Evolutionary conservation across 2,113 vertebrate species (phyloP).

Genomic region (Carassius gibelio): DNA sequence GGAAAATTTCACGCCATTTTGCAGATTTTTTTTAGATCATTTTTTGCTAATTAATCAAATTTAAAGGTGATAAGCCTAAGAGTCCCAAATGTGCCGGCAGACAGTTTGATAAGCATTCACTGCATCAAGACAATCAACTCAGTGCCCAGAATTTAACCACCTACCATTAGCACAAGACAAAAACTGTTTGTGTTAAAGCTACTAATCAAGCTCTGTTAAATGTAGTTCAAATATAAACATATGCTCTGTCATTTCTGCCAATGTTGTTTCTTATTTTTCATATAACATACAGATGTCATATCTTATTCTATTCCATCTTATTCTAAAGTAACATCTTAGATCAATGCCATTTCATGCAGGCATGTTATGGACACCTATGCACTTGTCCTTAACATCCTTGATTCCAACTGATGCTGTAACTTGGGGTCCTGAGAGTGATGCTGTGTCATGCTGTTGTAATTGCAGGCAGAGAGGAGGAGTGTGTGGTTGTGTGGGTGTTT

Average conservation of each 20-base stretch:
- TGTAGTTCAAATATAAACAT: not conserved
- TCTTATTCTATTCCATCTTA: not conserved
- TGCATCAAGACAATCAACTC: conserved; percentile 10
- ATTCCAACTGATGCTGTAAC: conserved; percentile 10
- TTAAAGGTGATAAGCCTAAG: not conserved
- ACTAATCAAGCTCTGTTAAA: not conserved
- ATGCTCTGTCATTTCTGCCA: not conserved
- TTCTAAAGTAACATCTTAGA: not conserved
- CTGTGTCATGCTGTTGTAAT: conserved; percentile 62
- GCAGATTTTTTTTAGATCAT: not conserved
- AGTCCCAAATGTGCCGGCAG: not conserved
- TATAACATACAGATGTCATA: not conserved
- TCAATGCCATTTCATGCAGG: conserved; percentile 40
- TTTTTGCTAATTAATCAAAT: not conserved
- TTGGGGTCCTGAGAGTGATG: conserved; percentile 52
- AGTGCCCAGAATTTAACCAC: not conserved
- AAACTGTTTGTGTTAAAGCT: not conserved
- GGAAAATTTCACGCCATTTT: conserved; percentile 1
- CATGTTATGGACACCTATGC: conserved; percentile 36
- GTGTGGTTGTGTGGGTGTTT: conserved; percentile 22
- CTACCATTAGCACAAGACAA: too few species aligned
- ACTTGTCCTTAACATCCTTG: conserved; percentile 41
- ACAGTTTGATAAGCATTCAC: not conserved
- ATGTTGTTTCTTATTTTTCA: not conserved
- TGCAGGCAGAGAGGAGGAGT: conserved; percentile 21